Evolutionary conservation across 2,888 invertebrate genomes (phyloP).

Genomic region (Synergus umbraculus): DNA sequence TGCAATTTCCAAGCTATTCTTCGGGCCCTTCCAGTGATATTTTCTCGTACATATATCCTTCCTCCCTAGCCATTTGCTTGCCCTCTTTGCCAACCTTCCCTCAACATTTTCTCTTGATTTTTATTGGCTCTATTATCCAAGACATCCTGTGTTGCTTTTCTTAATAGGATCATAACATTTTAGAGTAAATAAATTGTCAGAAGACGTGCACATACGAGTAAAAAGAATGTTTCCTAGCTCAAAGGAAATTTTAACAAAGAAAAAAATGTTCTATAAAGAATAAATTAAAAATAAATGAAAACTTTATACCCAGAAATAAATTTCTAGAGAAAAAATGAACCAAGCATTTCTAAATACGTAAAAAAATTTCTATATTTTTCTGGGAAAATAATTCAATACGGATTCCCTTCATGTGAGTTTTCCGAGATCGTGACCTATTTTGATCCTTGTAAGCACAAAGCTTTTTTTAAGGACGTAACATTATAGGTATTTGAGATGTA

Average conservation of each 20-base stretch:
- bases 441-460: background rate
- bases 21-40: background rate
- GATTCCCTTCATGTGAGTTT: background rate
- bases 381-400: too few species aligned
- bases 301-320: background rate
- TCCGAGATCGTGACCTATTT: constrained; percentile 7
- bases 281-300: too few species aligned
- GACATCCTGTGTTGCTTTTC: too few species aligned
- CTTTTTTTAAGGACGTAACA: background rate
- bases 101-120: constrained; percentile 6
- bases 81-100: constrained; percentile 4
- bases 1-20: constrained; percentile 26
- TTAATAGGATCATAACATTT: too few species aligned
- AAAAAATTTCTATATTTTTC: too few species aligned
- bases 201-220: too few species aligned
- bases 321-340: too few species aligned
- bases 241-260: too few species aligned
- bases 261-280: too few species aligned
- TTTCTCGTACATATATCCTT: constrained; percentile 3
- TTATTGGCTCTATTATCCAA: background rate
- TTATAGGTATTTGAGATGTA: background rate
- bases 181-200: too few species aligned
- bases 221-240: too few species aligned
- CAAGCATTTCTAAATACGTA: too few species aligned
- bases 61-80: background rate